A percentile compares a stretch with the other conserved stretches of the same genome.
Conservation (phyloP, 2,888 invertebrate genomes). For the Pteria penguin region DNA sequence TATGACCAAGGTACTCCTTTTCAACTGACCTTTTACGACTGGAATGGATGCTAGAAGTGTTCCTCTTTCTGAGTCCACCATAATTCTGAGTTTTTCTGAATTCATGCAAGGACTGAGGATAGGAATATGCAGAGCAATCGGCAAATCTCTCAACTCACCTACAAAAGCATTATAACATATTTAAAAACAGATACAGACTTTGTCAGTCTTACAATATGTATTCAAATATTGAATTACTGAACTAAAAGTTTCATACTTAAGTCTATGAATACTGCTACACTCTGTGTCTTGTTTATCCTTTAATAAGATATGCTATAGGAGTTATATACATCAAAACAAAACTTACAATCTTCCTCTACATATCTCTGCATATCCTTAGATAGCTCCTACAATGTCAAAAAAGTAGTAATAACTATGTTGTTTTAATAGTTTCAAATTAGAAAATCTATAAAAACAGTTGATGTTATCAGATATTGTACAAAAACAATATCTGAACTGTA, state of each 20-base stretch:
- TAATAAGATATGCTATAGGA: too few species aligned
- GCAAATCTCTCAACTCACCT: slow-evolving; percentile 94
- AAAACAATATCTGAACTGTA: not conserved
- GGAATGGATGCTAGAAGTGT: slow-evolving; percentile 92
- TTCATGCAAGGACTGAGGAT: slow-evolving; percentile 93
- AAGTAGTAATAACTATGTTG: not conserved
- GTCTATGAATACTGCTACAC: too few species aligned
- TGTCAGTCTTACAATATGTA: not conserved
- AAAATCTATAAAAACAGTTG: too few species aligned
- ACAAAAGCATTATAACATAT: slow-evolving; percentile 52
- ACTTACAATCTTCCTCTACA: slow-evolving; percentile 73
- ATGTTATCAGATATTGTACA: too few species aligned
- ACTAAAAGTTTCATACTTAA: not conserved
- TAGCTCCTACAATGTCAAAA: slow-evolving; percentile 56
- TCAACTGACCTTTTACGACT: slow-evolving; percentile 23
- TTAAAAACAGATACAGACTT: not conserved
- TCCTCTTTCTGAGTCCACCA: slow-evolving; percentile 96
- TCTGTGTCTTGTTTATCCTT: too few species aligned
- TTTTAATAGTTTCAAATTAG: too few species aligned
- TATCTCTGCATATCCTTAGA: slow-evolving; percentile 69
- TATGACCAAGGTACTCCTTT: too few species aligned
- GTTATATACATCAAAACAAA: too few species aligned
- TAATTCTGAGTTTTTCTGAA: slow-evolving; percentile 94
- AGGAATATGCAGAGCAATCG: slow-evolving; percentile 94
- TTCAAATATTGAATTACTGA: not conserved